Conservation (phyloP, 2,113 vertebrate species). For the Limanda limanda region DNA sequence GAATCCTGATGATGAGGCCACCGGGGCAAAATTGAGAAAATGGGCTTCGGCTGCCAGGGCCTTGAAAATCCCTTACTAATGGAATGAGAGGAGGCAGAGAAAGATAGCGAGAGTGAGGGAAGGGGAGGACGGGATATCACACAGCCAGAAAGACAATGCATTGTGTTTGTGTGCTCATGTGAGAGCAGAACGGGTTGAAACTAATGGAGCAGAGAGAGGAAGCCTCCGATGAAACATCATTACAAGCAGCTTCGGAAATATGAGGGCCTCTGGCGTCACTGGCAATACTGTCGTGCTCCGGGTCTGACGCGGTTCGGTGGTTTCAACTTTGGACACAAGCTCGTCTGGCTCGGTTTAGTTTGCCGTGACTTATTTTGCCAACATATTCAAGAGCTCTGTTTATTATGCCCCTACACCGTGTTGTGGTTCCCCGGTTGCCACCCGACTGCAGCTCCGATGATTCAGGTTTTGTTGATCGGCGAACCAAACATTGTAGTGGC, state of each 20-base stretch:
- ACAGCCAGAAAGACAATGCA: slow-evolving; percentile 58
- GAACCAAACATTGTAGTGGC: not conserved
- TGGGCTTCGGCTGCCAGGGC: slow-evolving; percentile 72
- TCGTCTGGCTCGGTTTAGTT: slow-evolving; percentile 3
- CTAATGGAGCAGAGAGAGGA: slow-evolving; percentile 64
- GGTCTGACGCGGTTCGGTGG: slow-evolving; percentile 18
- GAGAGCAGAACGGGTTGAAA: slow-evolving; percentile 53
- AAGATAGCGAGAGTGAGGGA: slow-evolving; percentile 40
- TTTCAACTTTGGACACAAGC: slow-evolving; percentile 22
- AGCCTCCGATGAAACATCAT: slow-evolving; percentile 63
- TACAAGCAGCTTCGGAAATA: slow-evolving; percentile 69
- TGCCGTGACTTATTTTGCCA: slow-evolving; percentile 12
- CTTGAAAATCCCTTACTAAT: slow-evolving; percentile 79
- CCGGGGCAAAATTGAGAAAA: slow-evolving; percentile 72
- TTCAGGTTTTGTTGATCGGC: not conserved
- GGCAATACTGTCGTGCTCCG: not conserved
- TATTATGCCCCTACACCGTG: not conserved
- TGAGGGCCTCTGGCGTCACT: slow-evolving; percentile 37
- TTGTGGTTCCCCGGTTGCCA: not conserved
- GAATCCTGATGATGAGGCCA: slow-evolving; percentile 67
- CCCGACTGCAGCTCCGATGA: not conserved
- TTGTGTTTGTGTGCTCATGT: slow-evolving; percentile 50
- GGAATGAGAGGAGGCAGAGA: slow-evolving; percentile 75
- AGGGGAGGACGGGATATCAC: slow-evolving; percentile 52
- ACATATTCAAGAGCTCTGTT: slow-evolving; percentile 3